Conservation (phyloP, 1,140 invertebrate species). For the Augochlora pura region DNA sequence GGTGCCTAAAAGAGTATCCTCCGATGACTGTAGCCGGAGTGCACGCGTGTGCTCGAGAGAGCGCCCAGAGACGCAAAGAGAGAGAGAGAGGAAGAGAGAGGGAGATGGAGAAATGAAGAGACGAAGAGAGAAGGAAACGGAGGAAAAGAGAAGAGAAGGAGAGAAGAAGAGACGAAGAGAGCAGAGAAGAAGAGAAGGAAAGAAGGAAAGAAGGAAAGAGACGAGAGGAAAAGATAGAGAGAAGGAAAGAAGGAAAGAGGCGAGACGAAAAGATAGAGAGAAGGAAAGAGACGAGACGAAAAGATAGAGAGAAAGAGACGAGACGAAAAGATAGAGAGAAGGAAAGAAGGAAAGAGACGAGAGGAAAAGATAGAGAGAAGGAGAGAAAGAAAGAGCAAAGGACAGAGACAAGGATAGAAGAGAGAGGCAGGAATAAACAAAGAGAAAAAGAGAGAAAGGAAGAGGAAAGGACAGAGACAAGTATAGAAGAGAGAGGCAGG, state of each 20-base stretch:
- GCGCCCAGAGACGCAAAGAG: background rate
- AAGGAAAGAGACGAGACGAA: conserved; percentile 6
- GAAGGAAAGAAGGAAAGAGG: no score
- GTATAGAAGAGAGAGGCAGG: conserved; percentile 32
- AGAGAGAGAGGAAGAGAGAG: conserved; percentile 44
- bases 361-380: conserved; percentile 32
- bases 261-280: background rate
- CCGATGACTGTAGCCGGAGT: conserved; percentile 63
- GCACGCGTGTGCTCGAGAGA: conserved; percentile 31
- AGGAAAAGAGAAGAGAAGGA: conserved; percentile 29
- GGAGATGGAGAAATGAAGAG: conserved; percentile 19
- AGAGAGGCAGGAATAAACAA: conserved; percentile 29
- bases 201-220: no score
- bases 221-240: background rate
- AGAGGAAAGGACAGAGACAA: background rate
- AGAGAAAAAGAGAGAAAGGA: conserved; percentile 37
- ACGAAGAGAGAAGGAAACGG: conserved; percentile 22
- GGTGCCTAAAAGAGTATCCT: conserved; percentile 75
- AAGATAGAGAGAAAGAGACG: conserved; percentile 39
- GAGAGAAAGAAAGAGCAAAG: background rate
- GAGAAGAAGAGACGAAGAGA: conserved; percentile 37
- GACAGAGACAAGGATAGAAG: conserved; percentile 26
- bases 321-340: conserved; percentile 44
- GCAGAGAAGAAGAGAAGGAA: background rate
- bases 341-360: conserved; percentile 40